These are phyloP conservation scores for human (Homo sapiens) DNA, from an alignment of 2,113 vertebrate species.

Conservation along the genomic window DNA sequence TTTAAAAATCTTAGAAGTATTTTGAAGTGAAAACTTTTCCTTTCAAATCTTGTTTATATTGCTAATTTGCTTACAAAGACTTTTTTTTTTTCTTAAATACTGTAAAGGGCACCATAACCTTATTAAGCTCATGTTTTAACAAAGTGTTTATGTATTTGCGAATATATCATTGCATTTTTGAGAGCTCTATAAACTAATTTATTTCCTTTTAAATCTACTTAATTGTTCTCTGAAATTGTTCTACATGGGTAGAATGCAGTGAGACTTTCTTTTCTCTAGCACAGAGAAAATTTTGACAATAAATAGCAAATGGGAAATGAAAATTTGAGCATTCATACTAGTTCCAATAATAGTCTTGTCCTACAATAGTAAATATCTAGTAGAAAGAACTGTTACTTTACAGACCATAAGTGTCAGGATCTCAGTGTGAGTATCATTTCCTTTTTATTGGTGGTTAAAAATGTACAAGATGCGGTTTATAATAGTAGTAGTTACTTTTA, in stretches of 20 bases:
- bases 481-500: neutral
- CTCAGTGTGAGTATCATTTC: neutral
- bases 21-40: neutral
- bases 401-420: neutral
- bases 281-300: neutral
- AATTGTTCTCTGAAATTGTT: neutral
- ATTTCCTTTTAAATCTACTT: conserved; percentile 34
- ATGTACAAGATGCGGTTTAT: neutral
- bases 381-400: neutral
- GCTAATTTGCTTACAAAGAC: neutral
- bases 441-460: neutral
- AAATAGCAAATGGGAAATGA: conserved; percentile 7
- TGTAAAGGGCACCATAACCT: neutral
- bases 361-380: neutral
- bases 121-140: neutral
- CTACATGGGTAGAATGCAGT: neutral
- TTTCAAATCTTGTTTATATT: neutral
- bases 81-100: neutral
- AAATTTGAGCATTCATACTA: neutral
- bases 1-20: neutral
- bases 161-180: neutral
- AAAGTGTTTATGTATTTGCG: neutral
- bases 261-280: neutral
- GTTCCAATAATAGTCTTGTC: neutral
- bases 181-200: neutral